phyloP scores from a whole-genome alignment of 2,888 invertebrate species.

The Acleris holmiana region DNA sequence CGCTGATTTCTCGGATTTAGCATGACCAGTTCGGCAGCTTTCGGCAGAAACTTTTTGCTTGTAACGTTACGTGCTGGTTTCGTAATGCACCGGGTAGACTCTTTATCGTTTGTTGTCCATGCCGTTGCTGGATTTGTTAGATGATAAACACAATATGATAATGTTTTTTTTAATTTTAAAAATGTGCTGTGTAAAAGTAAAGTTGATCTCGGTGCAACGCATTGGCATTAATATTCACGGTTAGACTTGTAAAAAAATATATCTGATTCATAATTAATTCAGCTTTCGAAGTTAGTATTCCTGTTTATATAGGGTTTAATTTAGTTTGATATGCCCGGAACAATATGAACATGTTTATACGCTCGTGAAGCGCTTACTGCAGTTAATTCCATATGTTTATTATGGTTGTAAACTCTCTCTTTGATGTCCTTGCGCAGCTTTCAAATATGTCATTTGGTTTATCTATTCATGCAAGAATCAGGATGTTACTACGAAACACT shows the following conservation, averaged over 20 bases:
- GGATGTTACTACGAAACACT: not conserved
- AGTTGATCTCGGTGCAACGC: too few relatives aligned
- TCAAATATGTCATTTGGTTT: conserved; percentile 13
- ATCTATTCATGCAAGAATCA: conserved; percentile 2
- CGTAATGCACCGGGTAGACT: conserved; percentile 49
- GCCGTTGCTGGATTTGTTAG: conserved; percentile 18
- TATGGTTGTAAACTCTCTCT: conserved; percentile 53
- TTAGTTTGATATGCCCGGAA: conserved; percentile 11
- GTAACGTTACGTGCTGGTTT: conserved; percentile 59
- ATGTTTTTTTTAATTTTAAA: too few relatives aligned
- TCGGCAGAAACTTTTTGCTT: conserved; percentile 74
- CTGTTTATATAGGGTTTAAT: conserved; percentile 2
- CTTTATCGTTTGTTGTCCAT: conserved; percentile 48
- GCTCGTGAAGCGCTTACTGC: conserved; percentile 10
- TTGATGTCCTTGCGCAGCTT: conserved; percentile 50
- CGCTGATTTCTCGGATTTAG: conserved; percentile 71
- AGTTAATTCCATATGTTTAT: conserved; percentile 22
- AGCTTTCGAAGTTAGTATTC: not conserved
- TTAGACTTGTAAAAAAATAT: not conserved
- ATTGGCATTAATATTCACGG: too few relatives aligned
- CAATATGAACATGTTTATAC: conserved; percentile 19
- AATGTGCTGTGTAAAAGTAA: too few relatives aligned
- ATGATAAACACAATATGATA: too few relatives aligned
- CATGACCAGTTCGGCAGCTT: conserved; percentile 73
- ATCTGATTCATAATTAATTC: not conserved